phyloP scores from a whole-genome alignment of 23 tunicate species.

The Corella eumyota region DNA sequence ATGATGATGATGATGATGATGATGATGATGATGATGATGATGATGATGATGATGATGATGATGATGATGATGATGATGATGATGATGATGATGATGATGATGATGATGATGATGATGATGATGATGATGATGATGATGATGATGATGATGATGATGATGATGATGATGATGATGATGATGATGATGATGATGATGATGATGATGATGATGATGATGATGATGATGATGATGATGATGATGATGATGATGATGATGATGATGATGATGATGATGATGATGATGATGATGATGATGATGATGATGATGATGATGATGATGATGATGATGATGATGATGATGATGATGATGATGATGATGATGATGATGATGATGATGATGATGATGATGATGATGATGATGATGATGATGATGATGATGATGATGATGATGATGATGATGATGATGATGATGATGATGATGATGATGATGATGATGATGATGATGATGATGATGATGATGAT shows the following conservation, averaged over 20 bases:
- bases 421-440: slow-evolving; percentile 11
- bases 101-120: slow-evolving; percentile 6
- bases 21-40: slow-evolving; percentile 4
- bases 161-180: slow-evolving; percentile 1
- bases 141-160: neutral
- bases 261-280: slow-evolving; percentile 8
- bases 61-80: neutral
- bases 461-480: slow-evolving; percentile 1
- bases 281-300: slow-evolving; percentile 2
- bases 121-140: slow-evolving; percentile 5
- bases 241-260: neutral
- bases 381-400: slow-evolving; percentile 2
- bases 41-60: slow-evolving; percentile 6
- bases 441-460: neutral
- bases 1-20: neutral
- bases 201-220: slow-evolving; percentile 4
- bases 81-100: slow-evolving; percentile 1
- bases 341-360: slow-evolving; percentile 10
- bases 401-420: neutral
- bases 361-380: neutral
- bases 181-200: slow-evolving; percentile 6
- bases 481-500: neutral
- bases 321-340: neutral
- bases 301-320: neutral
- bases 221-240: neutral